A percentile compares a stretch with the other conserved stretches of the same genome.
phyloP scores from a whole-genome alignment of 1,140 invertebrate genomes.

The Hylyphantes graminicola region DNA sequence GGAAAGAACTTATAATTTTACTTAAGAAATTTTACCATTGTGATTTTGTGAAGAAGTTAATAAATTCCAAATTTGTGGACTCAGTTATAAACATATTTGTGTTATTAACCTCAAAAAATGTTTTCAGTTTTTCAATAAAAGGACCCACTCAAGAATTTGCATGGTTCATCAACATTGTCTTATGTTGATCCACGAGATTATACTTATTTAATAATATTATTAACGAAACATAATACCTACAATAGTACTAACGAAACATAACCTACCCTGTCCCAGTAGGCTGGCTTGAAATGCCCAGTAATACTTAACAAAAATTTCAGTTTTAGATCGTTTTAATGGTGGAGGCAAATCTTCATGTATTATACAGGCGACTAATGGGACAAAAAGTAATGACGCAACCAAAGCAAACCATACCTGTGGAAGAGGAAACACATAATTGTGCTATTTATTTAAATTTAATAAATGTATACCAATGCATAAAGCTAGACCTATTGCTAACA shows the following conservation, averaged over 20 bases:
- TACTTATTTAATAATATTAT: not conserved
- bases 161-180: too few species aligned
- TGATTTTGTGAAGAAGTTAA: too few species aligned
- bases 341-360: not conserved
- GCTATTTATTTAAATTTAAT: not conserved
- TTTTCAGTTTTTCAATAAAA: too few species aligned
- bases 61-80: too few species aligned
- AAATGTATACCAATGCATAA: not conserved
- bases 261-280: conserved; percentile 16
- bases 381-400: not conserved
- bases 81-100: too few species aligned
- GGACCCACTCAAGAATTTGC: too few species aligned
- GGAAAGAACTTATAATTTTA: too few species aligned
- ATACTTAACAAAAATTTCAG: not conserved
- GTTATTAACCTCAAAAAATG: too few species aligned
- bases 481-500: not conserved
- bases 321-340: not conserved
- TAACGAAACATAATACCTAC: not conserved
- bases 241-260: not conserved
- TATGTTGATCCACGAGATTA: too few species aligned
- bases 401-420: not conserved
- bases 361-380: not conserved
- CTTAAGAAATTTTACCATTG: too few species aligned
- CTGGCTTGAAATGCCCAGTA: not conserved
- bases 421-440: not conserved